phyloP scores from a whole-genome alignment of 1,140 invertebrate species.

The Spodoptera frugiperda region DNA sequence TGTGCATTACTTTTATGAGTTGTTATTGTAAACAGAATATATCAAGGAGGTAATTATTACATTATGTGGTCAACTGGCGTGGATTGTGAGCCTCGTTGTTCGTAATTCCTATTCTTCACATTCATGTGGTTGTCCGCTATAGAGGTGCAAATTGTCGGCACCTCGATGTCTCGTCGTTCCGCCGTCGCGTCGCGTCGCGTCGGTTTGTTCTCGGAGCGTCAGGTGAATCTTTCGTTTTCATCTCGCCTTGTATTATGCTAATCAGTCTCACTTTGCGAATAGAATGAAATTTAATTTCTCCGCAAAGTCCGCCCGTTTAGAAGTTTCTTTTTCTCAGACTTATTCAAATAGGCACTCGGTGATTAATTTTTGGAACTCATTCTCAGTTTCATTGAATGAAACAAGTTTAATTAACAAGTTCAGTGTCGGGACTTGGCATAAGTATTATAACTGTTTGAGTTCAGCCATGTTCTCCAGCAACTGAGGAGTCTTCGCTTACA shows the following conservation, averaged over 20 bases:
- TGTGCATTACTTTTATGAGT: too few species aligned
- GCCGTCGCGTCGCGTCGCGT: slow-evolving; percentile 3
- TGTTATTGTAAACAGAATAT: too few species aligned
- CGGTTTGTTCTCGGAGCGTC: slow-evolving; percentile 21
- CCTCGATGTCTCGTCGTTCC: neutral
- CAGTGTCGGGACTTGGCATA: slow-evolving; percentile 58
- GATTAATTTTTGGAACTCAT: slow-evolving; percentile 81
- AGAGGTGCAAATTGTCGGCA: slow-evolving; percentile 11
- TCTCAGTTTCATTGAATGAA: slow-evolving; percentile 78
- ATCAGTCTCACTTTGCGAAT: slow-evolving; percentile 71
- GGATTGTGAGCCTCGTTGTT: neutral
- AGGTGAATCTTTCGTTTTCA: slow-evolving; percentile 59
- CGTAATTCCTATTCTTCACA: slow-evolving; percentile 15
- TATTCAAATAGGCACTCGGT: slow-evolving; percentile 70
- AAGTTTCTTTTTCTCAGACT: slow-evolving; percentile 77
- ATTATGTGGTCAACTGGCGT: too few species aligned
- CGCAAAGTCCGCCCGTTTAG: slow-evolving; percentile 66
- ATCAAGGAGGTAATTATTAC: too few species aligned
- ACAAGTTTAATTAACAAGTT: slow-evolving; percentile 81
- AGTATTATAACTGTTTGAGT: slow-evolving; percentile 43
- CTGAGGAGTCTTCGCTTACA: slow-evolving; percentile 36
- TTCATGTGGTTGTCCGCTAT: neutral
- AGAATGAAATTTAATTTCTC: slow-evolving; percentile 80
- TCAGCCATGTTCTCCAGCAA: slow-evolving; percentile 32
- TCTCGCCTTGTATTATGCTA: slow-evolving; percentile 76